Percentiles rank a stretch among this genome's conserved stretches.
phyloP scores from a whole-genome alignment of 2,113 vertebrate genomes.

The Pantherophis guttatus region DNA sequence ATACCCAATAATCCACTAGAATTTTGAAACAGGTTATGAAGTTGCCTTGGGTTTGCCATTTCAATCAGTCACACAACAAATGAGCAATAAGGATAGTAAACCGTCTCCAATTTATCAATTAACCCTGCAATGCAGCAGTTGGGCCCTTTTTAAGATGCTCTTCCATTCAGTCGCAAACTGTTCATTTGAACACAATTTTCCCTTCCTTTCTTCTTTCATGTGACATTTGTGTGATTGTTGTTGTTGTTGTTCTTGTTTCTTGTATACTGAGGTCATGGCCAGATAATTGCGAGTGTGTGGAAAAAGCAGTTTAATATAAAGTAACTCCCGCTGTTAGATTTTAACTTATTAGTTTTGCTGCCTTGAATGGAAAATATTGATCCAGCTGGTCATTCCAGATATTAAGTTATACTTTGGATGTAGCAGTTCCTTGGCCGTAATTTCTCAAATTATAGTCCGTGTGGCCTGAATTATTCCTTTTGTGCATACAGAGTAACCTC shows the following conservation, averaged over 20 bases:
- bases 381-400: background rate
- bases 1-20: background rate
- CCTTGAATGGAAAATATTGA: background rate
- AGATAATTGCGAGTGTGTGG: background rate
- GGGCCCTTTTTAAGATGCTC: background rate
- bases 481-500: background rate
- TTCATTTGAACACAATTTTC: background rate
- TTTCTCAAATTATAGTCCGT: background rate
- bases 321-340: background rate
- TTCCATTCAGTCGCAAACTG: background rate
- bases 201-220: background rate
- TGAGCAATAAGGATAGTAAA: background rate
- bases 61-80: background rate
- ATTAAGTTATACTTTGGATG: background rate
- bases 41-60: background rate
- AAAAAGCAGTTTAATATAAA: background rate
- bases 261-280: background rate
- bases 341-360: background rate
- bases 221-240: background rate
- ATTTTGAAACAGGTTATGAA: background rate
- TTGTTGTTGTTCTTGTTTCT: background rate
- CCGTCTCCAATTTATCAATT: background rate
- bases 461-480: background rate
- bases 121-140: background rate
- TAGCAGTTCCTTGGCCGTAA: background rate